phyloP scores from a whole-genome alignment of 2,888 invertebrate species.

The Cheilosia impressa region DNA sequence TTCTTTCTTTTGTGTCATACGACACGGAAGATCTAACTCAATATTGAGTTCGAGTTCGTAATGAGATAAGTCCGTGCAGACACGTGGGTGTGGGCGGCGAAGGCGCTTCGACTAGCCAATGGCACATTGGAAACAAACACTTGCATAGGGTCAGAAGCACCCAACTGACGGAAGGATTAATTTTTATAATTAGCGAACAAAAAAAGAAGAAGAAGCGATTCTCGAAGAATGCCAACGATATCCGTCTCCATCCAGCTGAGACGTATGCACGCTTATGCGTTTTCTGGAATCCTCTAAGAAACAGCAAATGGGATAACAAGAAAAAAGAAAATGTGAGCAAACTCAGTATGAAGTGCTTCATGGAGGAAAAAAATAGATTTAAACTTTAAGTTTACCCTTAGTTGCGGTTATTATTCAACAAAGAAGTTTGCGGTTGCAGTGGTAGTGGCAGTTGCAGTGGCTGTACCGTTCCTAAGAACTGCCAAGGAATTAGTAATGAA shows the following conservation, averaged over 20 bases:
- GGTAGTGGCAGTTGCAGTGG: conserved; percentile 23
- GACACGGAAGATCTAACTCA: conserved; percentile 48
- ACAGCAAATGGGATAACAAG: background rate
- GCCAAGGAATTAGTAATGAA: conserved; percentile 39
- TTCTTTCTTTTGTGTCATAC: conserved; percentile 38
- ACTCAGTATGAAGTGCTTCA: conserved; percentile 37
- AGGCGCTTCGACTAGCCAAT: background rate
- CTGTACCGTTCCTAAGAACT: conserved; percentile 3
- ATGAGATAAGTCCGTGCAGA: conserved; percentile 54
- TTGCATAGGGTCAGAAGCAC: conserved; percentile 4
- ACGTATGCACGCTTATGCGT: background rate
- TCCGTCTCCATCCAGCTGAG: background rate
- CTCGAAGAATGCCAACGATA: conserved; percentile 20
- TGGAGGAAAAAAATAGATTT: conserved; percentile 33
- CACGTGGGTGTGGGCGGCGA: conserved; percentile 4
- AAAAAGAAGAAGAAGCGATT: conserved; percentile 19
- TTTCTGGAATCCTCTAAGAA: background rate
- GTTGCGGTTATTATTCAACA: conserved; percentile 69
- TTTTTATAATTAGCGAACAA: conserved; percentile 50
- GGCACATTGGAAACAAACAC: conserved; percentile 8
- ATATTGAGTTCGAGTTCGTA: conserved; percentile 58
- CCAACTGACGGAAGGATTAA: conserved; percentile 54
- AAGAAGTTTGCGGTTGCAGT: conserved; percentile 59
- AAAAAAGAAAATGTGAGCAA: conserved; percentile 9
- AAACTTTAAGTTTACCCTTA: conserved; percentile 59